Base-by-base conservation (phyloP, 2,113 vertebrate species). In the Ctenodactylus gundi region DNA sequence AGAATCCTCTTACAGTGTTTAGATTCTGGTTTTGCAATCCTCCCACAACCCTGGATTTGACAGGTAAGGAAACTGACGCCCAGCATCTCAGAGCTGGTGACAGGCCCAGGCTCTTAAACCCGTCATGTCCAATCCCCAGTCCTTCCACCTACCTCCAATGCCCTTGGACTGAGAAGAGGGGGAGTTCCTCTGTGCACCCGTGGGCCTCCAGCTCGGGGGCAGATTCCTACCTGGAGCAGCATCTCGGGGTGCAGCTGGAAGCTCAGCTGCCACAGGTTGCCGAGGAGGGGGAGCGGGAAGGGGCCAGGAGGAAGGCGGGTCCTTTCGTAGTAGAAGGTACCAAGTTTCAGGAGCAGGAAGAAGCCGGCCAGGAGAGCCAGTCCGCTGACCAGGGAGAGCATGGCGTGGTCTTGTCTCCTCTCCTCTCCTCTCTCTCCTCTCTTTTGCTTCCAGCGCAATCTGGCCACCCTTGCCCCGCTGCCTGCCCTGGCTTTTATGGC, bases 211-310 rank as follows among this genome's bases (percentile, higher is more conserved):
- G 2, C 25, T 36, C 11, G 1, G 27, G 51, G 44, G 23, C 20
- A 11, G 34, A 25, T 27, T 55, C 85, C 46, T 97, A 97, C 98
- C 36, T 98, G 94, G 41, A 85, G 88, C 41, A 97, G 94, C 1
- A 44, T 18, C 5, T 96, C 96, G 0, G 96, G 97, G 46, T 90
- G 84, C 58, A 98, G 46, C 78, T 1, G 97, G 53, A 98, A 98
- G 81, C 88, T 96, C n/a, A 97, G 96, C 44, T 98, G 97, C 96
- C 97, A 94, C 39, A 98, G 73, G 73, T 97, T 97, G 92, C 97
- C 97, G 39, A 97, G 39, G 25, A 97, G 1, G 21, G 96, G 98
- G 15, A 96, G 84, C 1, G 98, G 96, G 60, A 88, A 64, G 2
- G 95, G 97, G 15, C 98, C 97, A 1, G 97, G 97, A 93, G 97